Evolutionary conservation across 2,797 vertebrate genomes (phyloP).

Genomic region (Pseudochromis fuscus): DNA sequence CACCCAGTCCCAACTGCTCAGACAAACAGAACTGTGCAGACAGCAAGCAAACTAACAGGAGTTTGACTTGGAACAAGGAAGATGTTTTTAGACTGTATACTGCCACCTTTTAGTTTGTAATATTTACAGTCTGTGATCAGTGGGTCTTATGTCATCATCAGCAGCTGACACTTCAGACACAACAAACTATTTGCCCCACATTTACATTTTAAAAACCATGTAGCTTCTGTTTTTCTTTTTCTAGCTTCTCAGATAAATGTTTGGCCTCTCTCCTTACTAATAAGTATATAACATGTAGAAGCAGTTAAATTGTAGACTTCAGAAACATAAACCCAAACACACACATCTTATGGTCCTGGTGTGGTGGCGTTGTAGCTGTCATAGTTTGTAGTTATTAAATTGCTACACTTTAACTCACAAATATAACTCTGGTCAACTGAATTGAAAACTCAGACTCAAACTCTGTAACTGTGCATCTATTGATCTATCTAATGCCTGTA

Average conservation of each 20-base stretch:
- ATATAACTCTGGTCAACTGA: too few relatives aligned
- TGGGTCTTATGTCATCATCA: neutral
- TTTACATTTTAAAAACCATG: conserved; percentile 3
- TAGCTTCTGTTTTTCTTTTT: neutral
- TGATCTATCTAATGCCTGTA: too few relatives aligned
- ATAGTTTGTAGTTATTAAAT: too few relatives aligned
- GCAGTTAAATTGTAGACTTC: too few relatives aligned
- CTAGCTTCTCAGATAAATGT: too few relatives aligned
- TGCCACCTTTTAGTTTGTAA: too few relatives aligned
- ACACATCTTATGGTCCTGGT: too few relatives aligned
- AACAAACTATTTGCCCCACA: neutral
- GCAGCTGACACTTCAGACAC: neutral
- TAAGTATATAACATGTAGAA: neutral
- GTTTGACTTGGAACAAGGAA: conserved; percentile 23
- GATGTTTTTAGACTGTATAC: neutral
- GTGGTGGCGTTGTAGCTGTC: too few relatives aligned
- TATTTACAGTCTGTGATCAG: neutral
- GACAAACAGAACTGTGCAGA: conserved; percentile 28
- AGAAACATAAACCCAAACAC: too few relatives aligned
- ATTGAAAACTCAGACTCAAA: too few relatives aligned
- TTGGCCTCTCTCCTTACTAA: neutral
- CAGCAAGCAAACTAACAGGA: conserved; percentile 13
- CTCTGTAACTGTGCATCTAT: too few relatives aligned
- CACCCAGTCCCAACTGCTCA: conserved; percentile 41
- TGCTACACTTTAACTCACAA: too few relatives aligned